Percentiles rank a stretch among this genome's conserved stretches.
phyloP scores from a whole-genome alignment of 2,888 invertebrate species.

The Maniola hyperantus region DNA sequence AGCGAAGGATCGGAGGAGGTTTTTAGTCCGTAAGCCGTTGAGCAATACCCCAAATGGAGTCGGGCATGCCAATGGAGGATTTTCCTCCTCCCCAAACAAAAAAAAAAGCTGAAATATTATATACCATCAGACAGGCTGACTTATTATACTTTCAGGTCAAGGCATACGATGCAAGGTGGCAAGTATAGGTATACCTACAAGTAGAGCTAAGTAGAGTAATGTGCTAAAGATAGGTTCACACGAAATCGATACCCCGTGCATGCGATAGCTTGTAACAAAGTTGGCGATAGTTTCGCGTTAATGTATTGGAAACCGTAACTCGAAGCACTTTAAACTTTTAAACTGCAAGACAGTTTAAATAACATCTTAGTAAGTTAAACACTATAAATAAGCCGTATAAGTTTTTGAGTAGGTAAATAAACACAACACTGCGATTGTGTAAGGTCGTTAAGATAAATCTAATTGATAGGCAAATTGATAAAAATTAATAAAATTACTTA shows the following conservation, averaged over 20 bases:
- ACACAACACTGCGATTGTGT: not conserved
- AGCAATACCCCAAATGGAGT: too few relatives aligned
- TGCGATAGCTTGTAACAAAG: constrained; percentile 20
- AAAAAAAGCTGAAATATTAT: too few relatives aligned
- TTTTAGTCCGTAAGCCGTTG: too few relatives aligned
- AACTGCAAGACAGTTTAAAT: constrained; percentile 17
- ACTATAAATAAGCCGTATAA: not conserved
- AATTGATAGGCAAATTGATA: constrained; percentile 4
- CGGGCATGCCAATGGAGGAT: too few relatives aligned
- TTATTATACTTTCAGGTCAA: too few relatives aligned
- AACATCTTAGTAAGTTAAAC: not conserved
- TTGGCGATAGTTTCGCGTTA: constrained; percentile 11
- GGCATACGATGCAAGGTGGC: not conserved
- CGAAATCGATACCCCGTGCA: constrained; percentile 17
- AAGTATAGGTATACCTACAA: not conserved
- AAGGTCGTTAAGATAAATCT: constrained; percentile 11
- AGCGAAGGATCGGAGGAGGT: too few relatives aligned
- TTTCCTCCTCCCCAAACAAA: too few relatives aligned
- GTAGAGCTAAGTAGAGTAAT: not conserved
- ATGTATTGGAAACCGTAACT: constrained; percentile 23
- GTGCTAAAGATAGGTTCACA: not conserved
- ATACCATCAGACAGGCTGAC: too few relatives aligned
- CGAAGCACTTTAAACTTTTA: constrained; percentile 18
- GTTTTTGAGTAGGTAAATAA: not conserved
- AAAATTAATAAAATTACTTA: not conserved